Evolutionary conservation across 1,140 invertebrate genomes (phyloP), one percentile per base, ranked within the genome.

Genomic region (Tigriopus japonicus): DNA sequence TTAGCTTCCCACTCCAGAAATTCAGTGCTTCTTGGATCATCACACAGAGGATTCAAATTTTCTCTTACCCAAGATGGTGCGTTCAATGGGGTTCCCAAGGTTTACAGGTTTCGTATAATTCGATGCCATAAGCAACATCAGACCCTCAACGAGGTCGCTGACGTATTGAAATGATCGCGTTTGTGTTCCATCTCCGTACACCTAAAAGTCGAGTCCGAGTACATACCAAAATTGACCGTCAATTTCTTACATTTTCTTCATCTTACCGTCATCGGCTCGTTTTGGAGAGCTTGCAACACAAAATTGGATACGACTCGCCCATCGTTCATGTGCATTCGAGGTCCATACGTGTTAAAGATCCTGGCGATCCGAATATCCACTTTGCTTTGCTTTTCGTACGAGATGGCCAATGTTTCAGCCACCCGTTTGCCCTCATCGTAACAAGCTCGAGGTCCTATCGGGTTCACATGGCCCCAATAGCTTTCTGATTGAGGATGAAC

Each of bases 281-380:
- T 89, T 70, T 93, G 84, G 54, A 99, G 72, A 7, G 93, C 89
- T 75, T 99, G 95, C 52, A 97, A 78, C 64, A 99, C 93, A 68
- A 99, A 98, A 75, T 98, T 98, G 13, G 92, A 97, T 0, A 99
- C 95, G 2, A 99, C 95, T 45, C 96, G 75, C 6, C 95, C 95
- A 75, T 99, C 96, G 68, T 96, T 94, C 78, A 95, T 91, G 68
- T 98, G 93, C 96, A 99, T 99, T 69, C 95, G 74, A 0, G 95
- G 95, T n/a, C 96, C 96, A 71, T 94, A 98, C 0, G 96, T 99
- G 70, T 99, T 99, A 70, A 99, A 99, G 65, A 99, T 98, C 64
- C 96, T 77, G 0, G 95, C 95, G 23, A 99, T 92, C 63, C 94
- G 75, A 5, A 98, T 90, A 59, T 87, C 78, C 9, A 98, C 85